Percentiles rank a stretch among this genome's conserved stretches.
phyloP scores from a whole-genome alignment of 2,888 invertebrate genomes.

The Hydraecia micacea region DNA sequence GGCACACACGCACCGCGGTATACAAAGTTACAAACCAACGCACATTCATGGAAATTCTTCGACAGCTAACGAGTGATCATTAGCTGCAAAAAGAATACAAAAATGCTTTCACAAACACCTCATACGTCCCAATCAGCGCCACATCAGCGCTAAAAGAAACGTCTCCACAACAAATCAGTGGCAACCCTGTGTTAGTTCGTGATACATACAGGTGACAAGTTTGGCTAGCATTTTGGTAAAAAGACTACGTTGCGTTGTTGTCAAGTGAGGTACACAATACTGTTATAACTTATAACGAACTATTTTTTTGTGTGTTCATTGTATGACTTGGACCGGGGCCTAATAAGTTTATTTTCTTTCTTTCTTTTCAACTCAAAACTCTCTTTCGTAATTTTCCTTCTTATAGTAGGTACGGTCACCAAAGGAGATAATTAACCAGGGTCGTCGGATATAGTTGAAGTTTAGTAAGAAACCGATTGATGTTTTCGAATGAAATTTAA shows the following conservation, averaged over 20 bases:
- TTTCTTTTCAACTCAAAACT: too few species aligned
- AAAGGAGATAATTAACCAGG: too few species aligned
- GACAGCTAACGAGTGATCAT: constrained; percentile 82
- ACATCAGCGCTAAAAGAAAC: constrained; percentile 87
- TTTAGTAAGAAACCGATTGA: too few species aligned
- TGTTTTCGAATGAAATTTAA: too few species aligned
- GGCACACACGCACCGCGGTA: constrained; percentile 17
- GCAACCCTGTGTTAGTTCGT: constrained; percentile 80
- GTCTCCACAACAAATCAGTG: constrained; percentile 87
- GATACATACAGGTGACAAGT: constrained; percentile 48
- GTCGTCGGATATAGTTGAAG: too few species aligned
- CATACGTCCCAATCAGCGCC: constrained; percentile 86
- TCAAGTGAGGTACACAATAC: too few species aligned
- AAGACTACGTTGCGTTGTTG: neutral
- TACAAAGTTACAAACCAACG: constrained; percentile 23
- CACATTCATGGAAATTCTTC: constrained; percentile 66
- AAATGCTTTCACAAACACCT: constrained; percentile 80
- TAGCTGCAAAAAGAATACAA: constrained; percentile 82
- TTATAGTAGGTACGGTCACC: too few species aligned
- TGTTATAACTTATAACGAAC: too few species aligned
- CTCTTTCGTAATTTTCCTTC: too few species aligned
- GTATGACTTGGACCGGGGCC: too few species aligned
- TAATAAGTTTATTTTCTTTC: too few species aligned
- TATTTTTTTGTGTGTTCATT: too few species aligned
- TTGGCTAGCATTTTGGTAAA: neutral